phyloP scores from a whole-genome alignment of 1,140 invertebrate species.

The Caenorhabditis tropicalis region DNA sequence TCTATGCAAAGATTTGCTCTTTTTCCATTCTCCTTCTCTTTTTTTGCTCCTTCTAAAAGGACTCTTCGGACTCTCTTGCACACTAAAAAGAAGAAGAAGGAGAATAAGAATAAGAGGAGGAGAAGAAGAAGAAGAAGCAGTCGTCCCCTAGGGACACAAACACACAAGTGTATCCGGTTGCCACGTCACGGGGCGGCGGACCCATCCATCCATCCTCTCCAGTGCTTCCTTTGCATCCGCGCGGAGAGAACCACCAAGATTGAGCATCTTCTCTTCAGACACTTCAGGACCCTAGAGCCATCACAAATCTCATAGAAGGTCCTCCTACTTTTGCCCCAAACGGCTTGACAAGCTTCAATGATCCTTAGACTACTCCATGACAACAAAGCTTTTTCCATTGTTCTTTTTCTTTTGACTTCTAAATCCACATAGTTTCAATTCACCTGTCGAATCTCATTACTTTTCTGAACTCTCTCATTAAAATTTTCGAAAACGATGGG shows the following conservation, averaged over 20 bases:
- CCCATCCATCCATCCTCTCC: slow-evolving; percentile 43
- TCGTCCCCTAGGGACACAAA: slow-evolving; percentile 17
- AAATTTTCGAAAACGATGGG: too few relatives aligned
- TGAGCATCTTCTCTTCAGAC: slow-evolving; percentile 23
- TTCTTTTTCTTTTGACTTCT: background rate
- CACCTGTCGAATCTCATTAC: background rate
- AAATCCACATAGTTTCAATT: too few relatives aligned
- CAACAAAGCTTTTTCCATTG: background rate
- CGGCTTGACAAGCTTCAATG: background rate
- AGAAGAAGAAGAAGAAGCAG: background rate
- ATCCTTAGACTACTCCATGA: background rate
- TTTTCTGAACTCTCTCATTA: background rate
- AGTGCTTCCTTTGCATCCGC: background rate
- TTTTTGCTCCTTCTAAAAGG: background rate
- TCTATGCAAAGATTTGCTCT: slow-evolving; percentile 39
- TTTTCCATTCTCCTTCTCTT: background rate
- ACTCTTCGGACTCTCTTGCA: slow-evolving; percentile 33
- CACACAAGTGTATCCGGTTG: slow-evolving; percentile 41
- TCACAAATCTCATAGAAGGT: too few relatives aligned
- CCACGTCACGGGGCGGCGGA: slow-evolving; percentile 33
- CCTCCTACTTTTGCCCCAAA: too few relatives aligned
- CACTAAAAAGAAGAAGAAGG: slow-evolving; percentile 8
- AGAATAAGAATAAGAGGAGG: background rate
- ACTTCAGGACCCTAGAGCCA: background rate
- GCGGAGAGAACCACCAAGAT: slow-evolving; percentile 1